Evolutionary conservation across 2,113 vertebrate species (phyloP), one percentile per base, ranked within the genome.

Genomic region (Hirundichthys speculiger): DNA sequence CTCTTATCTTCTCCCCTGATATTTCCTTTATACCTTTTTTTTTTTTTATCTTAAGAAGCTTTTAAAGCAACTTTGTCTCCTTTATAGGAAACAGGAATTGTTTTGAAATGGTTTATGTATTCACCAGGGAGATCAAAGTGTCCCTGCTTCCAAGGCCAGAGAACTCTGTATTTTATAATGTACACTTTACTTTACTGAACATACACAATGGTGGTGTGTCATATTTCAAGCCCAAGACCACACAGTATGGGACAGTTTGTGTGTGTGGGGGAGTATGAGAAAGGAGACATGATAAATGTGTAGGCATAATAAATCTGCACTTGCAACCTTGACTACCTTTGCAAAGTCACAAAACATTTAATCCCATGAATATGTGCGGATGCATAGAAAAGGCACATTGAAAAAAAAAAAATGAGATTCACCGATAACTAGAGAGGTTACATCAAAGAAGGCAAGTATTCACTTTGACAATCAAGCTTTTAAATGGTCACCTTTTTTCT

Each of bases 271-370:
- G 30, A 34, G 19, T 75, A 51, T 67, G 52, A 54, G 43, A 62
- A 50, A 53, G 30, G 11, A 66, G 53, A 56, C 46, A 43, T 80
- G 73, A 34, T 72, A 40, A 81, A 79, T 73, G 69, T 20, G 27
- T 39, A 9, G 47, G 30, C 24, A 0, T 55, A 46, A 48, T 67
- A 68, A 40, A 46, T 13, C 63, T 68, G 53, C 21, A 52, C 47
- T 24, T 2, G 8, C 22, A 63, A 77, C 77, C 22, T 72, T 75
- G 3, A 54, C 22, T 16, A 45, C 15, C 15, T 21, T 34, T 39
- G 55, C 63, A 78, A 67, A 57, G 62, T 61, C 63, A 52, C 34
- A 62, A 50, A 53, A 41, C 19, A 47, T 57, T 50, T 72, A 47
- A 13, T 27, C 43, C 25, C 9, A 34, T 34, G 11, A 34, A 34